Evolutionary conservation across 1,140 invertebrate genomes (phyloP).

Genomic region (Drosophila busckii): DNA sequence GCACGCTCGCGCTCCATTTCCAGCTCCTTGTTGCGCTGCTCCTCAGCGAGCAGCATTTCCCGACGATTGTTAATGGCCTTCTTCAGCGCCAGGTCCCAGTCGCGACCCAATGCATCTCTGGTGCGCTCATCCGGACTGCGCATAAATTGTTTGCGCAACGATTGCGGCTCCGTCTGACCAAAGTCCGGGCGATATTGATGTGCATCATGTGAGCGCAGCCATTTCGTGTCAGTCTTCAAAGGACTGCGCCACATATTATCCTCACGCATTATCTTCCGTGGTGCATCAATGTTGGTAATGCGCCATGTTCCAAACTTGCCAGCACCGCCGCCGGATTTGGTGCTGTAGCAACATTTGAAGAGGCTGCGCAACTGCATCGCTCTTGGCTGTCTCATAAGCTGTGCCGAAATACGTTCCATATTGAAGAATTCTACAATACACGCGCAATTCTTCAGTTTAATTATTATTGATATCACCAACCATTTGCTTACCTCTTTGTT

Average conservation of each 20-base stretch:
- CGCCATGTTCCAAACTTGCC: too few relatives aligned
- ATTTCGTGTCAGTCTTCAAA: conserved; percentile 21
- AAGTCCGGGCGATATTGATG: conserved; percentile 41
- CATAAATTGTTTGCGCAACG: conserved; percentile 45
- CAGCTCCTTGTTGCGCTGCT: background rate
- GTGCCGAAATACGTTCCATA: too few relatives aligned
- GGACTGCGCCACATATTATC: conserved; percentile 51
- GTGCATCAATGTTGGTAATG: background rate
- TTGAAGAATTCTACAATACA: too few relatives aligned
- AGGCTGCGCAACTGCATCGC: too few relatives aligned
- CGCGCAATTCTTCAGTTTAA: too few relatives aligned
- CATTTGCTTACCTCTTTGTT: too few relatives aligned
- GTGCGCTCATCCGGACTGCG: conserved; percentile 53
- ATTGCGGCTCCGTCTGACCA: conserved; percentile 25
- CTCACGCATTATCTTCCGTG: conserved; percentile 31
- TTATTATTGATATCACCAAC: too few relatives aligned
- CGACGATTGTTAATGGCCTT: background rate
- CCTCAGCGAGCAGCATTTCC: background rate
- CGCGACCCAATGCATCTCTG: conserved; percentile 27
- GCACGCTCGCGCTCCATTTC: too few relatives aligned
- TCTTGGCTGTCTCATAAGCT: too few relatives aligned
- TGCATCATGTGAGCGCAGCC: conserved; percentile 35
- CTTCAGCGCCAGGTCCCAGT: conserved; percentile 35
- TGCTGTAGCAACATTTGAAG: too few relatives aligned
- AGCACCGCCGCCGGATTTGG: too few relatives aligned